A percentile compares a stretch with the other conserved stretches of the same genome.
Conservation (phyloP, 2,888 invertebrate species). For the Rotaria magnacalcarata region DNA sequence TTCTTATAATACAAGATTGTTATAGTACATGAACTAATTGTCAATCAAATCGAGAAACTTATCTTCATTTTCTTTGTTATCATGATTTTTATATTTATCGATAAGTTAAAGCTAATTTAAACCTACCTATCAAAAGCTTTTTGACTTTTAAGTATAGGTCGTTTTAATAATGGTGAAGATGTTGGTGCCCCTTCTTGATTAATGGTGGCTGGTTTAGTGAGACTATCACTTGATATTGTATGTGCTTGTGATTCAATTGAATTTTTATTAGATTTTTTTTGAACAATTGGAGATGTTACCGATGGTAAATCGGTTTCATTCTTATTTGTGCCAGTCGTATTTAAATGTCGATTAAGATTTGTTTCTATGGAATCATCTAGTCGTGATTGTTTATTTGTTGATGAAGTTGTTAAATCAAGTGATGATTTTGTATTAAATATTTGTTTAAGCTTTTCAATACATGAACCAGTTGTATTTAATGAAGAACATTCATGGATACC, state of each 20-base stretch:
- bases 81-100: neutral
- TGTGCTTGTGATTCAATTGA: neutral
- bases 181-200: neutral
- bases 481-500: neutral
- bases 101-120: neutral
- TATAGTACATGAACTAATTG: neutral
- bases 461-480: neutral
- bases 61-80: neutral
- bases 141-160: conserved; percentile 20
- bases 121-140: conserved; percentile 6
- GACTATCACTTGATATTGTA: neutral
- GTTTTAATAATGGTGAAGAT: neutral
- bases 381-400: neutral
- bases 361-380: neutral
- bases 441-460: neutral
- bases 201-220: neutral
- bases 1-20: neutral
- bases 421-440: conserved; percentile 11
- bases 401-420: neutral
- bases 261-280: neutral
- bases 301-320: neutral
- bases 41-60: neutral
- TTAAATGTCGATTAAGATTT: neutral
- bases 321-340: neutral
- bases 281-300: neutral